These are phyloP conservation scores for Bettongia penicillata DNA, from an alignment of 2,113 vertebrate genomes.

Conservation along the genomic window DNA sequence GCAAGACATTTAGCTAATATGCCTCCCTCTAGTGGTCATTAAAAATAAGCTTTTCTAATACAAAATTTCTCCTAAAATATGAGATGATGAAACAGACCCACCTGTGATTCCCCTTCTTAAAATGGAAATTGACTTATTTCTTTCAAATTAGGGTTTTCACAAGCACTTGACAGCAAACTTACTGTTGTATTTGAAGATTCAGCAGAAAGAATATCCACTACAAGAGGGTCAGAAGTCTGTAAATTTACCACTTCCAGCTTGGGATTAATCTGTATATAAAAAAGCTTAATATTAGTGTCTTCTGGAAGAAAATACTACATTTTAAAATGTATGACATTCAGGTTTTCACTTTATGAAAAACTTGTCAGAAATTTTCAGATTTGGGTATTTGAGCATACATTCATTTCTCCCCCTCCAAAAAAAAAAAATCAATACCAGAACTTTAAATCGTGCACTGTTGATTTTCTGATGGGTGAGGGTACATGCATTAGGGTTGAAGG, in stretches of 20 bases:
- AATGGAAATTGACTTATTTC: background rate
- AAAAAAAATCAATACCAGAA: background rate
- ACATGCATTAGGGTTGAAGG: background rate
- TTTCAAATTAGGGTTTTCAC: background rate
- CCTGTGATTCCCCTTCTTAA: background rate
- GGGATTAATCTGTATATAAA: conserved; percentile 87
- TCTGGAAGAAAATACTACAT: conserved; percentile 12
- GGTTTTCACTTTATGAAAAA: background rate
- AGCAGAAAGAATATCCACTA: conserved; percentile 85
- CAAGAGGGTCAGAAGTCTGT: conserved; percentile 83
- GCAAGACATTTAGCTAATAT: background rate
- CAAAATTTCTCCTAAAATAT: background rate
- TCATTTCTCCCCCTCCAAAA: background rate
- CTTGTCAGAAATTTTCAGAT: background rate
- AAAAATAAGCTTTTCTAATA: background rate
- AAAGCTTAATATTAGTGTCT: conserved; percentile 45
- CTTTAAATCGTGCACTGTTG: background rate
- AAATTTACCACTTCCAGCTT: conserved; percentile 85
- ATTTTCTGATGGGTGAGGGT: background rate
- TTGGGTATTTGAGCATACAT: background rate
- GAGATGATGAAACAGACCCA: background rate
- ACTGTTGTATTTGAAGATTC: conserved; percentile 74
- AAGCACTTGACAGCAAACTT: conserved; percentile 64
- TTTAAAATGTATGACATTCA: background rate
- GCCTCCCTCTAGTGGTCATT: conserved; percentile 51